Evolutionary conservation across 1,140 invertebrate genomes (phyloP).

Genomic region (Brachionus plicatilis): DNA sequence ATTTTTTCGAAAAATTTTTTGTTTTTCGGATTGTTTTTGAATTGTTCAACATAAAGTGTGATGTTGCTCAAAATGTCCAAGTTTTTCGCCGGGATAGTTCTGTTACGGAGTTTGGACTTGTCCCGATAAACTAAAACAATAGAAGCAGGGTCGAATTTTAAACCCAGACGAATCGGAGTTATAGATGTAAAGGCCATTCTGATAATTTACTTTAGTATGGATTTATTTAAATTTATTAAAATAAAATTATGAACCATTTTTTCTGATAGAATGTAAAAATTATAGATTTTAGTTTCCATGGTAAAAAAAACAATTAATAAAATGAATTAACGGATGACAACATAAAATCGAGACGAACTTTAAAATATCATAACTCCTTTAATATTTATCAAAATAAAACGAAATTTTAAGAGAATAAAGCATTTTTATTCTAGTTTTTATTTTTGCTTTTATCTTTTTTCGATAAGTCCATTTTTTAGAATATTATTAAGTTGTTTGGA

Average conservation of each 20-base stretch:
- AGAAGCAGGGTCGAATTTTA: slow-evolving; percentile 14
- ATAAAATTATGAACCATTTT: not conserved
- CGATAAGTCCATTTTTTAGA: no score
- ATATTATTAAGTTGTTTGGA: no score
- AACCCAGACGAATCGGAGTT: not conserved
- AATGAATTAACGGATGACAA: no score
- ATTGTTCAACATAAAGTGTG: not conserved
- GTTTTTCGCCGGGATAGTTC: slow-evolving; percentile 29
- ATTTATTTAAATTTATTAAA: no score
- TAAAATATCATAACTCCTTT: no score
- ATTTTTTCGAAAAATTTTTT: slow-evolving; percentile 38
- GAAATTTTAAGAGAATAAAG: no score
- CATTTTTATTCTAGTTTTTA: no score
- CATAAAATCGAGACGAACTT: no score
- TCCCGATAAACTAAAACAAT: slow-evolving; percentile 15
- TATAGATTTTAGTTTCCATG: not conserved
- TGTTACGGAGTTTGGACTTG: not conserved
- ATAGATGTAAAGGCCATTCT: slow-evolving; percentile 1
- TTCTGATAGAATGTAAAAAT: not conserved
- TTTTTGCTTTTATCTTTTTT: no score
- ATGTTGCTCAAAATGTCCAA: slow-evolving; percentile 15
- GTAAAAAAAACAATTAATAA: not conserved
- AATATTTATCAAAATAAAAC: no score
- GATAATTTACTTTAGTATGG: not conserved
- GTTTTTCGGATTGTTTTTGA: slow-evolving; percentile 5